Conservation (phyloP, 2,797 vertebrate genomes). For the Sebastes wilsoni region DNA sequence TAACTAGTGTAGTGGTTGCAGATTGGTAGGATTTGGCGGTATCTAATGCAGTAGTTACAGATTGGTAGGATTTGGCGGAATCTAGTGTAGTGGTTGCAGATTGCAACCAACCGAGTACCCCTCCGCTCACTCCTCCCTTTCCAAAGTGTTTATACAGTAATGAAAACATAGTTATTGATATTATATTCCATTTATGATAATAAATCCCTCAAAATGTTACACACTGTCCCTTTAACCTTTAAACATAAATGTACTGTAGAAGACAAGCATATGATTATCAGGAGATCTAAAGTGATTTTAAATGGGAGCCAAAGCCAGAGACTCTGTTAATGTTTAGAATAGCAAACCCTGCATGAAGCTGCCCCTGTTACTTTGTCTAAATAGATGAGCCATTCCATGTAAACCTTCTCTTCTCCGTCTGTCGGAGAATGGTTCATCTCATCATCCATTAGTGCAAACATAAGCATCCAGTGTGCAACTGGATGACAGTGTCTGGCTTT, state of each 20-base stretch:
- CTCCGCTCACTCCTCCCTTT: not conserved
- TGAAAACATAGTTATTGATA: not conserved
- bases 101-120: not conserved
- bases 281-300: not conserved
- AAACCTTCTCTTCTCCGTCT: not conserved
- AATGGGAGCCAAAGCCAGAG: not conserved
- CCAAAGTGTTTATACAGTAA: not conserved
- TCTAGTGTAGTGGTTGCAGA: too few species aligned
- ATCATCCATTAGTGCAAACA: not conserved
- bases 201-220: too few species aligned
- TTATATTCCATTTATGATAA: too few species aligned
- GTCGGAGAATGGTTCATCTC: not conserved
- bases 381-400: not conserved
- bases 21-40: too few species aligned
- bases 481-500: not conserved
- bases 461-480: not conserved
- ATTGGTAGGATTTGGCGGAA: too few species aligned
- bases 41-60: accelerated
- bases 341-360: not conserved
- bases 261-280: not conserved
- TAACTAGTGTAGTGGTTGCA: accelerated
- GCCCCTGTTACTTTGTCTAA: not conserved
- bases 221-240: not conserved
- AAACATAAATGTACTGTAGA: not conserved
- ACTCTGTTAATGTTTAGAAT: not conserved